These are phyloP conservation scores for Endotricha flammealis DNA, from an alignment of 2,888 invertebrate species.

Conservation along the genomic window DNA sequence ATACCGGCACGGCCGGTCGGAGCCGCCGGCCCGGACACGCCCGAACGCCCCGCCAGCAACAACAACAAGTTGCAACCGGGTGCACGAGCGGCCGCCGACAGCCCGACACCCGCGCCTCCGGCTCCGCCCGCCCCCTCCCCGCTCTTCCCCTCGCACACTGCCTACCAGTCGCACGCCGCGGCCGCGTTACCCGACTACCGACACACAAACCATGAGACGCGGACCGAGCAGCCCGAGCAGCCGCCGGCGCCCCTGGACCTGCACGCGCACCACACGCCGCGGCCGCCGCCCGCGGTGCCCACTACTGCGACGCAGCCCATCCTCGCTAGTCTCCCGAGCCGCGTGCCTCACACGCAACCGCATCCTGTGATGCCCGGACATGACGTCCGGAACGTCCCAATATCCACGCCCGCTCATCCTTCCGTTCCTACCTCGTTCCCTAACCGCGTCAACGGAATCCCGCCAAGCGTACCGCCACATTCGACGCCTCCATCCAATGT, in stretches of 20 bases:
- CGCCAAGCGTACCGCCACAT: constrained; percentile 46
- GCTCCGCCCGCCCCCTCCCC: constrained; percentile 65
- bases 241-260: constrained; percentile 59
- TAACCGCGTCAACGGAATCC: constrained; percentile 48
- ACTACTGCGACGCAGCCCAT: constrained; percentile 34
- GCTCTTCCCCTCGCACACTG: constrained; percentile 63
- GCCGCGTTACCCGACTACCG: constrained; percentile 70
- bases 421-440: constrained; percentile 66
- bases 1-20: constrained; percentile 64
- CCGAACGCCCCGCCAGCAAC: constrained; percentile 65
- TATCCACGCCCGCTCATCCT: constrained; percentile 38
- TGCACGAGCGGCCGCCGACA: constrained; percentile 67
- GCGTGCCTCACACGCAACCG: constrained; percentile 47
- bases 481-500: constrained; percentile 49
- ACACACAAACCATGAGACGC: constrained; percentile 78
- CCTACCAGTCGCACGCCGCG: constrained; percentile 70
- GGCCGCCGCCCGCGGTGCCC: constrained; percentile 31
- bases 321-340: constrained; percentile 50
- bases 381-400: constrained; percentile 46
- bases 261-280: constrained; percentile 54
- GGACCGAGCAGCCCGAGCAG: constrained; percentile 51
- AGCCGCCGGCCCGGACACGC: constrained; percentile 62
- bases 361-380: constrained; percentile 56
- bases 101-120: constrained; percentile 66
- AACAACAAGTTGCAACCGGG: constrained; percentile 67